Percentiles rank a stretch among this genome's conserved stretches.
phyloP scores from a whole-genome alignment of 1,140 invertebrate genomes.

The Charaxes varanes region DNA sequence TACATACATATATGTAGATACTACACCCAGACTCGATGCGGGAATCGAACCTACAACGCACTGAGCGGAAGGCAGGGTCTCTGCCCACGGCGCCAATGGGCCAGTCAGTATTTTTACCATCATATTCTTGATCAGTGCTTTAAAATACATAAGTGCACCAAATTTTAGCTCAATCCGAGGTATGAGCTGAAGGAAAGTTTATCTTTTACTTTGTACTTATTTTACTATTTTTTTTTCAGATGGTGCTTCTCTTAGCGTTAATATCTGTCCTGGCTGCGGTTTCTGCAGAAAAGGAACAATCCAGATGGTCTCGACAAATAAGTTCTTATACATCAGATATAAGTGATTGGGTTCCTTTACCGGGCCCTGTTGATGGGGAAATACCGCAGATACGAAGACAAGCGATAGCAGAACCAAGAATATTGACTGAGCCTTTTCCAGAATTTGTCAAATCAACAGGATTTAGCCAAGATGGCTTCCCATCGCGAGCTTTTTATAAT shows the following conservation, averaged over 20 bases:
- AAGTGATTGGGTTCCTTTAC: slow-evolving; percentile 60
- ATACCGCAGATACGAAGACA: slow-evolving; percentile 49
- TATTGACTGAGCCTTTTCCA: slow-evolving; percentile 70
- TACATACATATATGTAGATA: too few species aligned
- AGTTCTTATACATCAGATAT: slow-evolving; percentile 63
- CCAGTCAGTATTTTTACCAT: too few species aligned
- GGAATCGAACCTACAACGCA: too few species aligned
- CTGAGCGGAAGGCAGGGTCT: too few species aligned
- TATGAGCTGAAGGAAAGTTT: too few species aligned
- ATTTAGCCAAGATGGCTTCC: slow-evolving; percentile 52
- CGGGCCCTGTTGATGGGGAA: slow-evolving; percentile 40
- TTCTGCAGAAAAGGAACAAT: slow-evolving; percentile 67
- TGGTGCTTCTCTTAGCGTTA: slow-evolving; percentile 46
- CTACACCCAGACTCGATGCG: too few species aligned
- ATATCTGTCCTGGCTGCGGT: slow-evolving; percentile 60
- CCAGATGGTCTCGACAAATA: slow-evolving; percentile 71
- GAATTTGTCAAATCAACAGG: slow-evolving; percentile 51
- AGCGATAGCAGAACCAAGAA: slow-evolving; percentile 67
- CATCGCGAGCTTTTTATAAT: slow-evolving; percentile 44
- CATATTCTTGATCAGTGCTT: too few species aligned
- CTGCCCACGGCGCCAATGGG: too few species aligned
- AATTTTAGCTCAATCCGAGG: neutral
- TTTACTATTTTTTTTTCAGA: slow-evolving; percentile 32
- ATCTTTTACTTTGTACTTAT: neutral
- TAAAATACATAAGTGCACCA: neutral